Base-by-base conservation (phyloP, 2,888 invertebrate genomes). In the Odontothrips loti region DNA sequence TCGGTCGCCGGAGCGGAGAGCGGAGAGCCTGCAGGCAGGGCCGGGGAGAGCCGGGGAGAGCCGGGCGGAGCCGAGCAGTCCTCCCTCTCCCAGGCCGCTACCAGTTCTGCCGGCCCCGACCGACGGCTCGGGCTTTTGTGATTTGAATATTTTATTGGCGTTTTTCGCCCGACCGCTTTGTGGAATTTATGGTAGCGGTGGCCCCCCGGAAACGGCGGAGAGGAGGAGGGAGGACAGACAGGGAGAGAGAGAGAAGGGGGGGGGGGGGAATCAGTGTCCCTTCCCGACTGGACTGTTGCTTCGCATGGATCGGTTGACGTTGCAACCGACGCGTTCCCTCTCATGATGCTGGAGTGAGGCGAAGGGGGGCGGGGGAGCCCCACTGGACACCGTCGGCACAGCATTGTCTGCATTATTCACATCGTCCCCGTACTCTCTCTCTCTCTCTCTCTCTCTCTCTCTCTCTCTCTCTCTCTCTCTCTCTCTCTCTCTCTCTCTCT, bases 81-180 rank as follows among this genome's bases (percentile, higher is more conserved):
- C 48, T 48, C 48, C 48, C 9, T 48, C 10, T 9, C 48, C 10
- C 48, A 9, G 48, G 51, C 51, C 15, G 51, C 20, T 12, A 17
- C 51, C 20, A 3, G 15, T 51, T 10, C 20, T 51, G 6, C 6
- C 51, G 15, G 58, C 20, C 58, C 58, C 15, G 58, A 6, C 34
- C 34, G n/a, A n/a, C 6, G 34, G 34, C 34, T 43, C 2, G 34
- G 34, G 34, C 34, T 43, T 58, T n/a, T 58, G 58, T 10, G 58
- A 58, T 58, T 58, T 58, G 58, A 58, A 58, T 58, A 17, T 58
- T 58, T 58, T 58, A 58, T 58, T n/a, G 58, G 58, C 58, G 58
- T 58, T 58, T 58, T 58, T n/a, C 20, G n/a, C 34, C 34, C 58
- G 58, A 58, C 58, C 58, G n/a, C 58, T 58, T 58, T 20, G n/a